Conservation (phyloP, 2,113 vertebrate genomes). For the Poeciliopsis turrubarensis region DNA sequence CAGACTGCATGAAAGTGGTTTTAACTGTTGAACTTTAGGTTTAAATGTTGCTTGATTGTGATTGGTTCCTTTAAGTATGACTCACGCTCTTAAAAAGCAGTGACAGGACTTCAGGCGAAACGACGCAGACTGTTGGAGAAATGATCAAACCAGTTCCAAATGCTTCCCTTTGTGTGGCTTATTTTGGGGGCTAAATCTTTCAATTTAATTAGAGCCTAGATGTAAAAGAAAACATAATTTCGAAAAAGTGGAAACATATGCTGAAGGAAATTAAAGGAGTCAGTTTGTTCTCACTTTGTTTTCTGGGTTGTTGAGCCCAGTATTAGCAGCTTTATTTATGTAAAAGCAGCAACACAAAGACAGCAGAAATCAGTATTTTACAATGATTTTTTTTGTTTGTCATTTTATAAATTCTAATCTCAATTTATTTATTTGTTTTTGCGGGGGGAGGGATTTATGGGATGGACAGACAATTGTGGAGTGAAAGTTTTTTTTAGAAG, state of each 20-base stretch:
- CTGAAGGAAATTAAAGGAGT: neutral
- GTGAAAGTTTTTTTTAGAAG: too few relatives aligned
- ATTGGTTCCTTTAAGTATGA: slow-evolving; percentile 3
- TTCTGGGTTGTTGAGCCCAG: neutral
- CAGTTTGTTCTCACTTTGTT: neutral
- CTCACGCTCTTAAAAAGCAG: neutral
- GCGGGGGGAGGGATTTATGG: too few relatives aligned
- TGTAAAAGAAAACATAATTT: neutral
- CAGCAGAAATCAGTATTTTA: neutral
- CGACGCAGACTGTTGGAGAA: slow-evolving; percentile 5
- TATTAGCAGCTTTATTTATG: neutral
- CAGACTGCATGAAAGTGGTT: neutral
- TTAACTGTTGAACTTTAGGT: slow-evolving; percentile 3
- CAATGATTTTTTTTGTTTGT: neutral
- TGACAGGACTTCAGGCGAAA: neutral
- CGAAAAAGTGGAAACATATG: neutral
- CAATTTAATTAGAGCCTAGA: slow-evolving; percentile 1
- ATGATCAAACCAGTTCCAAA: neutral
- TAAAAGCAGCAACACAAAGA: neutral
- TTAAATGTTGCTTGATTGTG: slow-evolving; percentile 10
- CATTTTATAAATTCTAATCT: too few relatives aligned
- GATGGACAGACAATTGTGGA: too few relatives aligned
- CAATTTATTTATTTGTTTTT: too few relatives aligned
- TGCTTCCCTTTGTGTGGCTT: neutral
- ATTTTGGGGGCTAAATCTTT: neutral